Percentiles rank a stretch among this genome's conserved stretches.
Conservation (phyloP, 2,113 vertebrate genomes). For the Myotis brandtii region DNA sequence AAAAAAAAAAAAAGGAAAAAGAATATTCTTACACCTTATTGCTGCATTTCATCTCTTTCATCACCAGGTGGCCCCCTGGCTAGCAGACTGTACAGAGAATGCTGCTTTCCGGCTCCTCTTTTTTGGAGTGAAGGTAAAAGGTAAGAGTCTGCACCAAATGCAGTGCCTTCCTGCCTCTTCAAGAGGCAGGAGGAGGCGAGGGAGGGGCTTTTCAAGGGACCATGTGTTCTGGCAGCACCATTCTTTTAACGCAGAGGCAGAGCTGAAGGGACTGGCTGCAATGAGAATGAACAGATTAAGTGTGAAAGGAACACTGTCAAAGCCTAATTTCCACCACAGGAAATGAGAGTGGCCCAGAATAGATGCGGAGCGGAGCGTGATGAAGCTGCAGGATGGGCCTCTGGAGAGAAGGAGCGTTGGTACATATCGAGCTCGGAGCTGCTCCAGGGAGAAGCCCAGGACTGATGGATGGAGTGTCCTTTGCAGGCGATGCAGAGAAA, state of each 20-base stretch:
- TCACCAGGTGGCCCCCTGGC: constrained; percentile 55
- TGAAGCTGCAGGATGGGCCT: background rate
- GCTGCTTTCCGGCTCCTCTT: background rate
- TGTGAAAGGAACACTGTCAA: constrained; percentile 38
- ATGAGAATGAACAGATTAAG: constrained; percentile 48
- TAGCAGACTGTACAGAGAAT: background rate
- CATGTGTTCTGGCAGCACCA: background rate
- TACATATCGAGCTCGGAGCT: background rate
- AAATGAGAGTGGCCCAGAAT: constrained; percentile 25
- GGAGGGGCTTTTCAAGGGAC: background rate
- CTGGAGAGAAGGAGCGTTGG: background rate
- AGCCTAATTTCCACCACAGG: background rate
- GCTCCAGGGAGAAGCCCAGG: background rate
- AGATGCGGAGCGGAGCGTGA: background rate
- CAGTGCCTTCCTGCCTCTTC: background rate
- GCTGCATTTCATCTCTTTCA: background rate
- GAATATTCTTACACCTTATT: background rate
- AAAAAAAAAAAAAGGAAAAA: background rate
- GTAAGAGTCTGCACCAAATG: background rate
- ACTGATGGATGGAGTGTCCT: background rate
- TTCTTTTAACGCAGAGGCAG: background rate
- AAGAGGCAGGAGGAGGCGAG: background rate
- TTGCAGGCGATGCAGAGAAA: background rate
- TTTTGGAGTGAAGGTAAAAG: background rate
- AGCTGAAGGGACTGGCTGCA: background rate